A percentile compares a stretch with the other conserved stretches of the same genome.
These are phyloP conservation scores for Galagoides demidoff DNA, from an alignment of 2,797 vertebrate species.

Conservation along the genomic window DNA sequence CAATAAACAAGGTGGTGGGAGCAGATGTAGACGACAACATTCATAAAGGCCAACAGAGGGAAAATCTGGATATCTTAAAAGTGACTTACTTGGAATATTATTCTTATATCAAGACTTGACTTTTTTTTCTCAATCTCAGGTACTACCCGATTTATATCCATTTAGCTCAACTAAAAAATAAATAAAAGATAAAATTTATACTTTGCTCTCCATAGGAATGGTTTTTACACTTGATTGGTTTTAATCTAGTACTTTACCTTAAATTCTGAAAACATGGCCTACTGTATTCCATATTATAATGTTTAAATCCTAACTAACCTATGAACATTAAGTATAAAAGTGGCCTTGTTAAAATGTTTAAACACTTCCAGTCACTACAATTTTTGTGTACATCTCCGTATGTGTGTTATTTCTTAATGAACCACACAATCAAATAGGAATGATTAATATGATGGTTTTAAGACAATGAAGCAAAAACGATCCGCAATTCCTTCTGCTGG, in stretches of 20 bases:
- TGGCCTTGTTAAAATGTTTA: neutral
- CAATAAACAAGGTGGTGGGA: neutral
- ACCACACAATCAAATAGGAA: neutral
- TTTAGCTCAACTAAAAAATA: neutral
- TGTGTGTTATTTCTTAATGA: neutral
- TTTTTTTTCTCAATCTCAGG: neutral
- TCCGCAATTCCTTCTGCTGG: neutral
- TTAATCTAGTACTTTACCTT: neutral
- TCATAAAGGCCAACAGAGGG: neutral
- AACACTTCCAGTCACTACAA: neutral
- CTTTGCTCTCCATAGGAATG: neutral
- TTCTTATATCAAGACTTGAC: neutral
- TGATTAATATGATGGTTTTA: neutral
- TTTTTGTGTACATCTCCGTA: neutral
- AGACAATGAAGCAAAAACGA: neutral
- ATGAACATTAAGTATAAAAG: neutral
- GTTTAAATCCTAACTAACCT: neutral
- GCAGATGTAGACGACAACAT: neutral
- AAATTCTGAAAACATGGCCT: neutral
- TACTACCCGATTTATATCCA: neutral
- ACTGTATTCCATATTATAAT: neutral
- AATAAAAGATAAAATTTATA: constrained; percentile 21
- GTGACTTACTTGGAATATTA: neutral
- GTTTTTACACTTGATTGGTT: neutral
- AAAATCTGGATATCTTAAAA: neutral